A percentile compares a stretch with the other conserved stretches of the same genome.
Conservation (phyloP, 2,888 invertebrate species). For the Automeris io region DNA sequence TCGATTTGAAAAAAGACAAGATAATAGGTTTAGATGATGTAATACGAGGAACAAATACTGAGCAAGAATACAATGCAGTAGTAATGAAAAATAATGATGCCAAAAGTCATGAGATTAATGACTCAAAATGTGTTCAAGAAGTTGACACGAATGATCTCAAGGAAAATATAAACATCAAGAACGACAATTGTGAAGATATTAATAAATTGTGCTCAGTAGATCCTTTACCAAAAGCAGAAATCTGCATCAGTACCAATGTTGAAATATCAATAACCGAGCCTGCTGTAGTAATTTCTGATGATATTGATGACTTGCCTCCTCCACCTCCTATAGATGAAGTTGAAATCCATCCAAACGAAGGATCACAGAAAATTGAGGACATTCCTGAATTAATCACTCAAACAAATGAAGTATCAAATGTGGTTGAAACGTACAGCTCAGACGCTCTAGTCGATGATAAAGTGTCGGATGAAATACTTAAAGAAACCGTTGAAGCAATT, state of each 20-base stretch:
- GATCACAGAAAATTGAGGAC: too few relatives aligned
- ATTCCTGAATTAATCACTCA: background rate
- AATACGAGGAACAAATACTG: background rate
- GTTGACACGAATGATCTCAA: background rate
- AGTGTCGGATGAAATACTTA: background rate
- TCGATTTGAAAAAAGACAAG: too few relatives aligned
- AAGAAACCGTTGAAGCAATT: background rate
- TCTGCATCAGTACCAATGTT: background rate
- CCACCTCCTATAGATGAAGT: constrained; percentile 4
- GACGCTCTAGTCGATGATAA: background rate
- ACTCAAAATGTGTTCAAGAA: background rate
- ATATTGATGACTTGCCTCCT: constrained; percentile 12
- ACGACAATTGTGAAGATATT: background rate
- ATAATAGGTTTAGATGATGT: too few relatives aligned
- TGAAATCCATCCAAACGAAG: background rate
- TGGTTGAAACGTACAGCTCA: background rate
- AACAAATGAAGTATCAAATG: background rate
- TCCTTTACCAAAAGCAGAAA: background rate
- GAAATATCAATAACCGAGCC: background rate
- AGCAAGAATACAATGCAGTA: background rate
- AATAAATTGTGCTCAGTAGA: too few relatives aligned
- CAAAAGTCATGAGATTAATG: background rate
- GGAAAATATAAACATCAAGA: background rate
- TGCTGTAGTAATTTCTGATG: background rate
- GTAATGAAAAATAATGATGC: background rate